Evolutionary conservation across 2,888 invertebrate genomes (phyloP).

Genomic region (Drepanosiphum platanoidis): DNA sequence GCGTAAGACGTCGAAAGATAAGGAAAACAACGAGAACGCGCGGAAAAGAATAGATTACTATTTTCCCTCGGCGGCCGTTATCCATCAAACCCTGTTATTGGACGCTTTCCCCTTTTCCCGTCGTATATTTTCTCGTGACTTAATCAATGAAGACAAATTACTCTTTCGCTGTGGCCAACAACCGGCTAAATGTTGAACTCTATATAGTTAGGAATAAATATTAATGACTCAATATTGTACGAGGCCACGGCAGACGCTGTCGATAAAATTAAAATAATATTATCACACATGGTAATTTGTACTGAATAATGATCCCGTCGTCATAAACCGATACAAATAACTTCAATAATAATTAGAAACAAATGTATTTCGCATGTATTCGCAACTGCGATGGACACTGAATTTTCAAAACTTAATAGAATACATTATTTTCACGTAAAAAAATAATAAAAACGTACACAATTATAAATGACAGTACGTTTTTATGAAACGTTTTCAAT

Average conservation of each 20-base stretch:
- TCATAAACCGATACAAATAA: too few relatives aligned
- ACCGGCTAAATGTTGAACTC: conserved; percentile 20
- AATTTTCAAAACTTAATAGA: too few relatives aligned
- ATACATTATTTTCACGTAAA: too few relatives aligned
- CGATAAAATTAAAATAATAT: conserved; percentile 33
- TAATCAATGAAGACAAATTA: conserved; percentile 57
- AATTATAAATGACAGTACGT: too few relatives aligned
- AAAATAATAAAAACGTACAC: too few relatives aligned
- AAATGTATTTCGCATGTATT: too few relatives aligned
- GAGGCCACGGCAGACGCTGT: background rate
- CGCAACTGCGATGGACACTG: too few relatives aligned
- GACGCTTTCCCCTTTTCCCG: conserved; percentile 14
- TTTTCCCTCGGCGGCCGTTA: conserved; percentile 8
- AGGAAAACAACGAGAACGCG: conserved; percentile 21
- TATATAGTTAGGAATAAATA: background rate
- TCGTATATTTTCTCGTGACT: conserved; percentile 38
- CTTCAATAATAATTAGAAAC: too few relatives aligned
- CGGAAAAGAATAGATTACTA: conserved; percentile 46
- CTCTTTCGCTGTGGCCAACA: conserved; percentile 39
- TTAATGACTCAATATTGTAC: conserved; percentile 17
- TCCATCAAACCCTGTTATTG: conserved; percentile 48
- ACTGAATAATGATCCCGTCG: background rate
- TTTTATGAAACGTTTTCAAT: background rate
- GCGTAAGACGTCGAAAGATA: background rate
- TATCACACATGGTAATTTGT: background rate